A percentile compares a stretch with the other conserved stretches of the same genome.
phyloP scores from a whole-genome alignment of 2,888 invertebrate species.

The Yponomeuta plumbellus region DNA sequence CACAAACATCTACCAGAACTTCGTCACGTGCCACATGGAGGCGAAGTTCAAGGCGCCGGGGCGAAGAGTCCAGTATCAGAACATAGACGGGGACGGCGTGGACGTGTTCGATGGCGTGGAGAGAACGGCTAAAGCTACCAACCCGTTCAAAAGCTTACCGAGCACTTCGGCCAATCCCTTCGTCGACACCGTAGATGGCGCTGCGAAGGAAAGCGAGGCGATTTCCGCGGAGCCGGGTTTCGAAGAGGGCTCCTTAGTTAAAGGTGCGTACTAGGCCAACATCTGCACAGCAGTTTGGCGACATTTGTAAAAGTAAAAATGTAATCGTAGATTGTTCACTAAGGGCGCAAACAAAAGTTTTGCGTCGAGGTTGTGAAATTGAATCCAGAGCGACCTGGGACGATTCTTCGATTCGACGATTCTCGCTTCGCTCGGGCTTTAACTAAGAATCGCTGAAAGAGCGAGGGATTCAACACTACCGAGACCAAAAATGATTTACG shows the following conservation, averaged over 20 bases:
- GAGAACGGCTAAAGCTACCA: conserved; percentile 34
- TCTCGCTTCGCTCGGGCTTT: too few species aligned
- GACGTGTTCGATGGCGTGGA: conserved; percentile 44
- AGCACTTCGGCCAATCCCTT: conserved; percentile 37
- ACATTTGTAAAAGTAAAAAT: too few species aligned
- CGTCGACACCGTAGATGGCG: conserved; percentile 29
- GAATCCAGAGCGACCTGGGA: too few species aligned
- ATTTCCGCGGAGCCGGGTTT: conserved; percentile 26
- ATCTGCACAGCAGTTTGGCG: too few species aligned
- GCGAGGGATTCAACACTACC: too few species aligned
- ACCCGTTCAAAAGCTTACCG: conserved; percentile 37
- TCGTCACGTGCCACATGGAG: conserved; percentile 29
- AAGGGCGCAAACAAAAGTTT: too few species aligned
- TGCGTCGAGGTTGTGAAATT: too few species aligned
- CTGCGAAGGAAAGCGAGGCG: conserved; percentile 16
- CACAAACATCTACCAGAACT: conserved; percentile 53
- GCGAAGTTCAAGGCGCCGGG: conserved; percentile 18
- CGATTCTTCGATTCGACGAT: too few species aligned
- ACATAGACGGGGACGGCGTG: conserved; percentile 27
- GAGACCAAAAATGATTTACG: too few species aligned
- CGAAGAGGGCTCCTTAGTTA: conserved; percentile 46
- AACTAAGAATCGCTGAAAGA: too few species aligned
- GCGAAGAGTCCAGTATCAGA: conserved; percentile 12
- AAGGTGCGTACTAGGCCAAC: conserved; percentile 38
- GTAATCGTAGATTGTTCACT: too few species aligned